These are phyloP conservation scores for Prunella fulvescens DNA, from an alignment of 2,113 vertebrate genomes.

Conservation along the genomic window DNA sequence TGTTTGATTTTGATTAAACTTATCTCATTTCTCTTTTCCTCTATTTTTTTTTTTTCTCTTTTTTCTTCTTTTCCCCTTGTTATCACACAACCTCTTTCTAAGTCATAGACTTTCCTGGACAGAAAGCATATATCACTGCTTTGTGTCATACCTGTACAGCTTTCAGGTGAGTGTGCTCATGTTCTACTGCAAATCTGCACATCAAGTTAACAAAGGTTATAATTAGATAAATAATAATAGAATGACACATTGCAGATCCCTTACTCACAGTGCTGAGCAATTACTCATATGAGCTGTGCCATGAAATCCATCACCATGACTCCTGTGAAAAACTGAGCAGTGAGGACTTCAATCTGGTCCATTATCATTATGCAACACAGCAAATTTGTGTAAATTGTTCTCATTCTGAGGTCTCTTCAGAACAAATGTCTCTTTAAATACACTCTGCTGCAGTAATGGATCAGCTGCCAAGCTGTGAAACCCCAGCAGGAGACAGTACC, in stretches of 20 bases:
- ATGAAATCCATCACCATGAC: neutral
- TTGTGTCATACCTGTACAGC: neutral
- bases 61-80: neutral
- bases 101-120: neutral
- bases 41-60: too few relatives aligned
- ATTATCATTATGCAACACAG: neutral
- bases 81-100: neutral
- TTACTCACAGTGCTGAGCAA: conserved; percentile 26
- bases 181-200: neutral
- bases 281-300: conserved; percentile 4
- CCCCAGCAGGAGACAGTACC: neutral
- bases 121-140: neutral
- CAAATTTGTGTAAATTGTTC: neutral
- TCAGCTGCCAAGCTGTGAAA: neutral
- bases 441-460: neutral
- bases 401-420: neutral
- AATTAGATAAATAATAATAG: neutral
- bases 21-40: neutral
- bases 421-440: neutral
- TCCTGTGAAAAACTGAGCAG: conserved; percentile 1
- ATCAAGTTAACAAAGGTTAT: neutral
- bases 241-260: neutral
- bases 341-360: neutral
- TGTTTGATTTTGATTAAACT: neutral
- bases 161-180: neutral